A percentile compares a stretch with the other conserved stretches of the same genome.
phyloP scores from a whole-genome alignment of 2,888 invertebrate species.

The Drosophila phalerata region DNA sequence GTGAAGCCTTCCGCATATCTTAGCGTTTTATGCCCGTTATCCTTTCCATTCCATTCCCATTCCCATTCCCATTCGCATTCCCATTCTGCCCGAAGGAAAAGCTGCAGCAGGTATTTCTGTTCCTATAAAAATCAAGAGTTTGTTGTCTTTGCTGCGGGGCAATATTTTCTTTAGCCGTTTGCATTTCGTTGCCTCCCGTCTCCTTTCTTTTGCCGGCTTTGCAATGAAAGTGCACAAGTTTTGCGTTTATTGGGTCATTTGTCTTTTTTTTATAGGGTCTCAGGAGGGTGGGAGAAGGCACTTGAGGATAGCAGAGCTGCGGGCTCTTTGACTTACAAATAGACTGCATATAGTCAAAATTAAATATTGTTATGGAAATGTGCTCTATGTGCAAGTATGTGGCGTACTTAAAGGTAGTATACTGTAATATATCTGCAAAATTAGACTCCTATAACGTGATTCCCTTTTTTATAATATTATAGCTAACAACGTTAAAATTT shows the following conservation, averaged over 20 bases:
- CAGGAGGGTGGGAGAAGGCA: not conserved
- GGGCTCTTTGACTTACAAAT: conserved; percentile 25
- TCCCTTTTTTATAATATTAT: too few species aligned
- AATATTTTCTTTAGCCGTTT: conserved; percentile 73
- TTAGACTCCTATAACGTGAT: not conserved
- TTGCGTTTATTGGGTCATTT: conserved; percentile 80
- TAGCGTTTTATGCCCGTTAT: conserved; percentile 76
- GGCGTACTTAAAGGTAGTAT: not conserved
- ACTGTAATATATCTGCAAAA: not conserved
- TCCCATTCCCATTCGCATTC: not conserved
- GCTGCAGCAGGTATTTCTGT: conserved; percentile 46
- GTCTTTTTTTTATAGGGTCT: conserved; percentile 75
- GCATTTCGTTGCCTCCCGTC: conserved; percentile 42
- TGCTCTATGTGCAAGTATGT: conserved; percentile 12
- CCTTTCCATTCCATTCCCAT: conserved; percentile 42
- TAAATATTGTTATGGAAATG: conserved; percentile 47
- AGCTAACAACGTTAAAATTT: too few species aligned
- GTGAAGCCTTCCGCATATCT: conserved; percentile 76
- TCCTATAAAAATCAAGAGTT: conserved; percentile 80
- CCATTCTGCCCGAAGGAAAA: conserved; percentile 16
- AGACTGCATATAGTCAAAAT: conserved; percentile 51
- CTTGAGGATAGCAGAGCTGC: conserved; percentile 17
- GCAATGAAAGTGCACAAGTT: conserved; percentile 80
- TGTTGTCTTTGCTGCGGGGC: conserved; percentile 80
- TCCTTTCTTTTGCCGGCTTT: conserved; percentile 6